Evolutionary conservation across 1,140 invertebrate genomes (phyloP), one percentile per base, ranked within the genome.

Genomic region (Cydia strobilella): DNA sequence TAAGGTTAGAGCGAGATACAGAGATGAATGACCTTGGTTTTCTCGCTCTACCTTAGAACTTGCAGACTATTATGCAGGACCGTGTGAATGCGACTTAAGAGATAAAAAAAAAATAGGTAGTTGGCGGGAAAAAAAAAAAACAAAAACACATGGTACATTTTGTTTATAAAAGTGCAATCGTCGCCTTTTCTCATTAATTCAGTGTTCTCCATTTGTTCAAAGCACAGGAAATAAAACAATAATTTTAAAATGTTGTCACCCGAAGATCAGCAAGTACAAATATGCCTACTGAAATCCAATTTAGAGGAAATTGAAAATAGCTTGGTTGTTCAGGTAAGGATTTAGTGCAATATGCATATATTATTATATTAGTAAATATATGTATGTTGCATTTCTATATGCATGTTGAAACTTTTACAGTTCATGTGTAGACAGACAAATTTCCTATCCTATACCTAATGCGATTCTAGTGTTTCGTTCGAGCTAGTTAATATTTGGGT

Each of bases 251-350:
- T 90, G 88, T 87, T 86, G 79, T 81, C 83, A 20, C 85, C 87
- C 9, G 84, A 88, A 81, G 77, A 89, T 69, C 86, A 87, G 78
- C 89, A 90, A 84, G 79, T 89, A 66, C 80, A 88, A 80, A 90
- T 90, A 81, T 89, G 83, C 76, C 78, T 88, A 48, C 72, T 89
- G 7, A 90, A 90, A 73, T 84, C 82, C 1, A 85, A 84, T 83
- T 84, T 90, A 54, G 85, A 88, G 80, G 85, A 86, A 80, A 88
- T 90, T 75, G 87, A 84, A 84, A 86, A 86, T 74, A 82, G 85
- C 62, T 81, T 89, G 27, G 75, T 88, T 31, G 76, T 81, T 39
- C 86, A 89, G 77, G 89, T 89, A 79, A 77, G 80, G 31, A 31
- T 31, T 1, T 25, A 25, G 25, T 25, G 25, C 25, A 25, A 25